These are phyloP conservation scores for Tauraco erythrolophus DNA, from an alignment of 2,113 vertebrate species.

Conservation along the genomic window DNA sequence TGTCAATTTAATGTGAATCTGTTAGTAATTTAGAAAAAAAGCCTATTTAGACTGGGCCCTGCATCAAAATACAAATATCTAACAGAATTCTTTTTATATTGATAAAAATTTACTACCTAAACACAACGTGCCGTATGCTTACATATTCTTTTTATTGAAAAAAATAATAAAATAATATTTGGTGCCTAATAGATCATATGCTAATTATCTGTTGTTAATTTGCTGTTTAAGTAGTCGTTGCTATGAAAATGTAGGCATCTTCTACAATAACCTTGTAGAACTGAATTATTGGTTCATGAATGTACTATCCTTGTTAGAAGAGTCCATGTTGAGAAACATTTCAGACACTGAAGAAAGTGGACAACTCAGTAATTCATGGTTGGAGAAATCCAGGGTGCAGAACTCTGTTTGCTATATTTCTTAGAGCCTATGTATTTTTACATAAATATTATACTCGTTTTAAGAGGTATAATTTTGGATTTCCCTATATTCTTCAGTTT, in stretches of 20 bases:
- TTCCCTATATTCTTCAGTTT: not conserved
- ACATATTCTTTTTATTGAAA: constrained; percentile 38
- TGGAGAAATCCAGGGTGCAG: not conserved
- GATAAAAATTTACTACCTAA: constrained; percentile 45
- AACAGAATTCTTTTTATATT: constrained; percentile 36
- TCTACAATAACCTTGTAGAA: not conserved
- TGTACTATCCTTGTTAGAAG: not conserved
- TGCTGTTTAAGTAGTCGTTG: constrained; percentile 26
- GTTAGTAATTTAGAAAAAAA: constrained; percentile 43
- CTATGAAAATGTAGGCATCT: constrained; percentile 20
- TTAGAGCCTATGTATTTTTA: not conserved
- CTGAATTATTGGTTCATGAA: not conserved
- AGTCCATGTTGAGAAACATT: not conserved
- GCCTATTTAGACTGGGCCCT: not conserved
- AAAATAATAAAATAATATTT: constrained; percentile 44
- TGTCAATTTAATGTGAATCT: constrained; percentile 67
- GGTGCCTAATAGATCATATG: constrained; percentile 53
- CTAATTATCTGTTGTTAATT: constrained; percentile 31
- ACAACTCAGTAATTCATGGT: not conserved
- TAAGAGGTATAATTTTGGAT: not conserved
- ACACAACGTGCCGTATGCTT: constrained; percentile 14
- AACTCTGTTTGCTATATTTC: not conserved
- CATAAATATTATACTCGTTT: not conserved
- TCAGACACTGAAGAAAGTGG: not conserved
- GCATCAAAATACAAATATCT: constrained; percentile 32